Base-by-base conservation (phyloP, 2,113 vertebrate species). In the Synchiropus splendidus region DNA sequence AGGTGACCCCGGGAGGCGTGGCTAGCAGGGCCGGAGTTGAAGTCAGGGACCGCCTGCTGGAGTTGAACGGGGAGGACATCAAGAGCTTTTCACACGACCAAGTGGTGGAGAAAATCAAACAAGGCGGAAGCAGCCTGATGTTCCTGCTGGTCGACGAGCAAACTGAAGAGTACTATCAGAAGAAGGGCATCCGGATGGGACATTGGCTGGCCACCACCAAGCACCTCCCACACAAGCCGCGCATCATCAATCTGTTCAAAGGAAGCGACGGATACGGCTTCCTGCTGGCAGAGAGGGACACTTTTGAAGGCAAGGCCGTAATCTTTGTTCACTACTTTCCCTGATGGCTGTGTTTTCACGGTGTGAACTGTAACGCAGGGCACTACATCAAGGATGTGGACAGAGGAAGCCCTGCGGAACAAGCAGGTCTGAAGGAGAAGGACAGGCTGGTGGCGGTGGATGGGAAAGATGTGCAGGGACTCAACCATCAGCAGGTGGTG, bases 401-500 rank as follows among this genome's bases (percentile, higher is more conserved):
- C 14, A 38, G 69, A 3, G 85, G 67, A 30, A 87, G 94, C 53
- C 84, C 92, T 18, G 95, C 92, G n/a, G 85, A 86, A 16, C 58
- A 31, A 38, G 88, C 74, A 0, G 86, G 79, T 4, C 75, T 99
- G 61, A 86, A 83, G 73, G 79, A 89, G 15, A 78, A 76, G 13
- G 95, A 99, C 59, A 80, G 85, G 32, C 31, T 99, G 4, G 80
- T 96, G 9, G 91, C 91, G 31, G 89, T 99, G 51, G 86, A 91
- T 0, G 89, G 91, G 0, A 47, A 85, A 18, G 69, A 69, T 14
- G 82, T 94, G 60, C 78, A 86, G 3, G 16, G 42, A 16, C 70
- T 77, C 11, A 77, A 76, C 15, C 92, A 99, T 9, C 84, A 92
- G 2, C 45, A 83, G 0, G 79, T 91, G 45, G 94, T 93, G 61